Percentiles rank a stretch among this genome's conserved stretches.
Evolutionary conservation across 2,113 vertebrate genomes (phyloP).

Genomic region (Clarias batrachus): DNA sequence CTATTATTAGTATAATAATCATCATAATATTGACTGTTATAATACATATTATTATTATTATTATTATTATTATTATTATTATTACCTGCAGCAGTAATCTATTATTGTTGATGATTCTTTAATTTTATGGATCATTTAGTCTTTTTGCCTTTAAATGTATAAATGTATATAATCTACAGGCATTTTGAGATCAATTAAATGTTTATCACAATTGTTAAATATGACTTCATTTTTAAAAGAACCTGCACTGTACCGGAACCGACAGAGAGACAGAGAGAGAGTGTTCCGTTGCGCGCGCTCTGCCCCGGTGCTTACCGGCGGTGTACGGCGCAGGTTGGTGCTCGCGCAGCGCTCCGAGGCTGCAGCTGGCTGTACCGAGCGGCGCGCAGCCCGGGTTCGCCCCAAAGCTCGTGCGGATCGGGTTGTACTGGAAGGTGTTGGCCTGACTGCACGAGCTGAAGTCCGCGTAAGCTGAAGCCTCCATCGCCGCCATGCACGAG

Average conservation of each 20-base stretch:
- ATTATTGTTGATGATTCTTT: too few relatives aligned
- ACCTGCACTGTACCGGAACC: neutral
- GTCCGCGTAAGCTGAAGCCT: slow-evolving; percentile 99
- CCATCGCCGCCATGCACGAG: slow-evolving; percentile 99
- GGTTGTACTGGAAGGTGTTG: slow-evolving; percentile 99
- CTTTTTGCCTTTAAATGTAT: neutral
- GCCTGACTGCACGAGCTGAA: slow-evolving; percentile 99
- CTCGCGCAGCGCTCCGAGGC: slow-evolving; percentile 95
- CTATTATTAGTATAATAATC: too few relatives aligned
- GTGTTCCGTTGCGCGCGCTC: slow-evolving; percentile 56
- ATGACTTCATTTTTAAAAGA: neutral
- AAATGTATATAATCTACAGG: neutral
- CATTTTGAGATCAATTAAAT: neutral
- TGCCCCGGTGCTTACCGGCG: slow-evolving; percentile 88
- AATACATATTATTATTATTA: neutral
- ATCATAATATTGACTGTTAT: too few relatives aligned
- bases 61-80: neutral
- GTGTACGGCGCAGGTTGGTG: slow-evolving; percentile 99
- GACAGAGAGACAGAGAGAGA: neutral
- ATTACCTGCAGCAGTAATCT: neutral
- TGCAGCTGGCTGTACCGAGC: slow-evolving; percentile 98
- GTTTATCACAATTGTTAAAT: neutral
- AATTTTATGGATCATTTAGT: too few relatives aligned
- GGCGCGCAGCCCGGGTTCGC: slow-evolving; percentile 97
- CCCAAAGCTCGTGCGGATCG: slow-evolving; percentile 99